These are phyloP conservation scores for Drosophila niveifrons DNA, from an alignment of 2,888 invertebrate genomes.

Conservation along the genomic window DNA sequence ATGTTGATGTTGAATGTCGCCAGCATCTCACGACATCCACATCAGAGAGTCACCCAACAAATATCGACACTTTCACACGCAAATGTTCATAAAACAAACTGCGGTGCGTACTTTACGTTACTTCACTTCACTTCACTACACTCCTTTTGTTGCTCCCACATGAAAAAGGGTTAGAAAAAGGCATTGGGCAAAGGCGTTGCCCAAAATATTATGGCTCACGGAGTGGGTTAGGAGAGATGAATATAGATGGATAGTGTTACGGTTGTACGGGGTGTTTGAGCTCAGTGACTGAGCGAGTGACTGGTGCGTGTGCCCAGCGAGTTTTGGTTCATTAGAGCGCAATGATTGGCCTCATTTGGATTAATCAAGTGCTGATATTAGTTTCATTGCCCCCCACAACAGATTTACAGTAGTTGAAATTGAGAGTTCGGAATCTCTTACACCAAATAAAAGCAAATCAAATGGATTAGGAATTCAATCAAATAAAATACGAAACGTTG, in stretches of 20 bases:
- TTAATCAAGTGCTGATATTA: conserved; percentile 77
- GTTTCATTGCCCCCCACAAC: conserved; percentile 60
- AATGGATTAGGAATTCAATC: too few relatives aligned
- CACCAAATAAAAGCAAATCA: background rate
- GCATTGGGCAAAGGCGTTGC: conserved; percentile 64
- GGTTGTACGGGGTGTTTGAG: conserved; percentile 6
- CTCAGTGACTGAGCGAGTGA: conserved; percentile 4
- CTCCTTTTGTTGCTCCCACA: background rate
- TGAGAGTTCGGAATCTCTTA: background rate
- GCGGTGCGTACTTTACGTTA: conserved; percentile 23
- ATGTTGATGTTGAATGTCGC: conserved; percentile 43
- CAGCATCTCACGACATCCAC: conserved; percentile 51
- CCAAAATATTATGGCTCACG: conserved; percentile 69
- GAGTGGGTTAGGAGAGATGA: conserved; percentile 37
- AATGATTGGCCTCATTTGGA: conserved; percentile 78
- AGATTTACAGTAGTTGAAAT: conserved; percentile 1
- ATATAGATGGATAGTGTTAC: conserved; percentile 6
- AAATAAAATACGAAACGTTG: too few relatives aligned
- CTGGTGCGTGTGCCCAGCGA: conserved; percentile 65
- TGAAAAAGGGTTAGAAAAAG: conserved; percentile 64
- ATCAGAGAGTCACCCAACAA: conserved; percentile 64
- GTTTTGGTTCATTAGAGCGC: conserved; percentile 81
- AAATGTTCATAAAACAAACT: conserved; percentile 66
- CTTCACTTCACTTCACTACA: conserved; percentile 16
- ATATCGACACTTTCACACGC: conserved; percentile 80